Conservation (phyloP, 2,888 invertebrate species). For the Metalampra italica region DNA sequence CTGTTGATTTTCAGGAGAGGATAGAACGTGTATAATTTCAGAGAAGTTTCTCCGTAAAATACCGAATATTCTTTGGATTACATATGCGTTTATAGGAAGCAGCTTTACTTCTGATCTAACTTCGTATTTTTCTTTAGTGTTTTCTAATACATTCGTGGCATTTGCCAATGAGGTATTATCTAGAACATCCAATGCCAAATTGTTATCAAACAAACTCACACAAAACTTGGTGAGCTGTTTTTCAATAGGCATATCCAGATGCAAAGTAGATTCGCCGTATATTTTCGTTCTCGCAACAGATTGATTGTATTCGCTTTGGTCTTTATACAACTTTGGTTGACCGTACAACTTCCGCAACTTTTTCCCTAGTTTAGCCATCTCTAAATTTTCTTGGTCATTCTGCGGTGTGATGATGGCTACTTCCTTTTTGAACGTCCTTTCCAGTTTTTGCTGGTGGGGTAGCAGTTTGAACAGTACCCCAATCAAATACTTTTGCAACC, state of each 20-base stretch:
- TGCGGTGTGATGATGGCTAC: constrained; percentile 24
- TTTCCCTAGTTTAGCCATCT: constrained; percentile 51
- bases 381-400: constrained; percentile 36
- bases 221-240: constrained; percentile 42
- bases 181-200: constrained; percentile 50
- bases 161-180: constrained; percentile 28
- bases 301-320: constrained; percentile 41
- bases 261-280: constrained; percentile 40
- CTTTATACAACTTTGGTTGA: constrained; percentile 55
- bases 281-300: constrained; percentile 32
- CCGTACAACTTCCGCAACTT: constrained; percentile 58
- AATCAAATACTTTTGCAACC: constrained; percentile 83
- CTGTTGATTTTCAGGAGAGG: constrained; percentile 12
- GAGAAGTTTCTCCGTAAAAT: constrained; percentile 39
- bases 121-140: constrained; percentile 14
- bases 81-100: constrained; percentile 78
- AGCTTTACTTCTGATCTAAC: constrained; percentile 46
- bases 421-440: constrained; percentile 27
- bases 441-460: constrained; percentile 23
- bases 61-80: constrained; percentile 57
- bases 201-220: constrained; percentile 27
- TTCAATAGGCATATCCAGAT: constrained; percentile 46
- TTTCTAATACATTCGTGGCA: constrained; percentile 20
- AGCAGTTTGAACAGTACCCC: constrained; percentile 39
- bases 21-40: constrained; percentile 25